phyloP scores from a whole-genome alignment of 2,888 invertebrate genomes.

The Cordilura impudica region DNA sequence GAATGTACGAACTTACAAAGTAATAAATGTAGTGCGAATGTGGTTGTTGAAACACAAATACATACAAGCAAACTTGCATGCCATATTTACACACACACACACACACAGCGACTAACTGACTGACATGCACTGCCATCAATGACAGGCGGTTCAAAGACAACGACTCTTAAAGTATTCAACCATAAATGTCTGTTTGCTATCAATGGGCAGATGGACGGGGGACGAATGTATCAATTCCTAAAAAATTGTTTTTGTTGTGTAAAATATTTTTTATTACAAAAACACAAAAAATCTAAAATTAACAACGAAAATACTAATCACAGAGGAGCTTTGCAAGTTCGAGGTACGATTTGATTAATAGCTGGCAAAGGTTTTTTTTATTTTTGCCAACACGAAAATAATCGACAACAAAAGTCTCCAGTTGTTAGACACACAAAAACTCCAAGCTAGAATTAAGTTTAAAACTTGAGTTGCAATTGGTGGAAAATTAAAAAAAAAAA shows the following conservation, averaged over 20 bases:
- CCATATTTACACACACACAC: not conserved
- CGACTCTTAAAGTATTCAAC: constrained; percentile 52
- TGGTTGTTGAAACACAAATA: not conserved
- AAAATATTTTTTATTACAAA: not conserved
- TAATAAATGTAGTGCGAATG: constrained; percentile 33
- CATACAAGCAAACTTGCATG: not conserved
- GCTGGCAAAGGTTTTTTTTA: constrained; percentile 29
- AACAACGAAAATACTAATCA: constrained; percentile 23
- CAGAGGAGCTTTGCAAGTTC: constrained; percentile 58
- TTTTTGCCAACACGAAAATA: not conserved
- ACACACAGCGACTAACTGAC: constrained; percentile 11
- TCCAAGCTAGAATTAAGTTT: constrained; percentile 51
- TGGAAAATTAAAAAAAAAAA: constrained; percentile 35
- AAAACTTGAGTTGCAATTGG: constrained; percentile 36
- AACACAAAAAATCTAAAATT: not conserved
- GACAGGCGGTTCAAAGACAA: constrained; percentile 62
- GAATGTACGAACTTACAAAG: not conserved
- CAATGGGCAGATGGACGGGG: no score
- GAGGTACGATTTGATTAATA: constrained; percentile 63
- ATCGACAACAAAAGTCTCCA: not conserved
- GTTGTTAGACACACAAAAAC: constrained; percentile 7
- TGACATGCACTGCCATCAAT: constrained; percentile 54
- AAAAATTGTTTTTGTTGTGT: not conserved
- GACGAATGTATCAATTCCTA: not conserved
- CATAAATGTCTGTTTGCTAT: constrained; percentile 16